Base-by-base conservation (phyloP, 2,888 invertebrate genomes). In the Anagyrus pseudococci region DNA sequence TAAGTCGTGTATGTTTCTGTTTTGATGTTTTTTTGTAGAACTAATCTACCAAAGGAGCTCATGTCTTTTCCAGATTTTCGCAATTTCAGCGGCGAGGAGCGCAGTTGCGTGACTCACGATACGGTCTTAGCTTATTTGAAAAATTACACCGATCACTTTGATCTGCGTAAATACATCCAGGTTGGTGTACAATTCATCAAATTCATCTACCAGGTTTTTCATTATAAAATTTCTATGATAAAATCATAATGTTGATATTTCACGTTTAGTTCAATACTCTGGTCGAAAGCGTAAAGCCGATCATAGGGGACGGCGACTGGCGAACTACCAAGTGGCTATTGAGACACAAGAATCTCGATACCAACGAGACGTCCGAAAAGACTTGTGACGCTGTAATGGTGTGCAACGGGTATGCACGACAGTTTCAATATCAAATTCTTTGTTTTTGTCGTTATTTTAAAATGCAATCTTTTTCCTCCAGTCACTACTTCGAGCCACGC, bases 241-340 rank as follows among this genome's bases (percentile, higher is more conserved):
- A 47, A 44, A 20, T 15, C 13, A 6, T 20, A 20, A 50, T 44
- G 19, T 15, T 43, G 13, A 43, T 22, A 17, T 4, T 4, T 41
- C 17, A 22, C 94, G 94, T 19, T 3, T 74, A 86, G 86, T 79
- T 85, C 25, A 75, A 78, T 58, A 83, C 83, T 41, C 73, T 78
- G 26, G 84, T 87, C 15, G 84, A 82, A 3, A 75, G 76, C 15
- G 81, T 87, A 20, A 79, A 74, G 58, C 81, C 82, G 74, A 72
- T 23, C 13, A 4, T 13, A 8, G 17, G 23, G 1, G 33, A 33
- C 2, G 23, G 13, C 2, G 23, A 37, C 23, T 22, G 17, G 43
- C 26, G 7, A 0, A 49, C 29, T 8, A 41, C 41, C 1, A 58
- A 15, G 20, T 58, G 33, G 44, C 15, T 23, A 22, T 15, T 58